These are phyloP conservation scores for Coreoperca whiteheadi DNA, from an alignment of 2,113 vertebrate species.

Conservation along the genomic window DNA sequence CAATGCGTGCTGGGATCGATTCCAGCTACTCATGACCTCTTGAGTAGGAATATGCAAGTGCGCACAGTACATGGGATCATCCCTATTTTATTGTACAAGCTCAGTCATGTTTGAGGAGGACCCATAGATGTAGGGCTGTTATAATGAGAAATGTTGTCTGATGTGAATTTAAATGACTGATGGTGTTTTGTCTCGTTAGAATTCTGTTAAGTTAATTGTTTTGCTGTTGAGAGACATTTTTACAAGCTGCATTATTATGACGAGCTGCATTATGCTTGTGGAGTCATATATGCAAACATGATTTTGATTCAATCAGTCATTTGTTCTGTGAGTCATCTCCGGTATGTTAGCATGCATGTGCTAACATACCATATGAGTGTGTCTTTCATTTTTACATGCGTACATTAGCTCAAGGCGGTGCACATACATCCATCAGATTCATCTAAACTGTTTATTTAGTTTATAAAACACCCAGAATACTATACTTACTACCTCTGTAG, in stretches of 20 bases:
- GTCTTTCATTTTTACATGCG: conserved; percentile 23
- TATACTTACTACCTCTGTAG: background rate
- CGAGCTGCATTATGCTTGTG: conserved; percentile 9
- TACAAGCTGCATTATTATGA: conserved; percentile 14
- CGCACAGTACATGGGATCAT: background rate
- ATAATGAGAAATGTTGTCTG: background rate
- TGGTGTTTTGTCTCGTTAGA: conserved; percentile 26
- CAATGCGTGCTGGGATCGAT: background rate
- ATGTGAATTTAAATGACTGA: conserved; percentile 39
- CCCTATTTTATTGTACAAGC: background rate
- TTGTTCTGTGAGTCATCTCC: conserved; percentile 44
- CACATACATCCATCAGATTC: conserved; percentile 47
- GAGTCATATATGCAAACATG: conserved; percentile 37
- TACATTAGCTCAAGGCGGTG: conserved; percentile 33
- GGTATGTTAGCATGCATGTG: conserved; percentile 45
- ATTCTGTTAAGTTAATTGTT: conserved; percentile 23
- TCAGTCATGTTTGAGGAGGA: background rate
- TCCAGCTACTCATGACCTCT: background rate
- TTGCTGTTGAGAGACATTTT: conserved; percentile 26
- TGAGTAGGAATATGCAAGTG: background rate
- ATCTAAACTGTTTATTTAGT: conserved; percentile 5
- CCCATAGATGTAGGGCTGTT: background rate
- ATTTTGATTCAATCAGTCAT: conserved; percentile 60
- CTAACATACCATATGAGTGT: too few relatives aligned
- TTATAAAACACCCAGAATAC: conserved; percentile 10